phyloP scores from a whole-genome alignment of 2,797 vertebrate genomes.

The Enteromius treurensis region DNA sequence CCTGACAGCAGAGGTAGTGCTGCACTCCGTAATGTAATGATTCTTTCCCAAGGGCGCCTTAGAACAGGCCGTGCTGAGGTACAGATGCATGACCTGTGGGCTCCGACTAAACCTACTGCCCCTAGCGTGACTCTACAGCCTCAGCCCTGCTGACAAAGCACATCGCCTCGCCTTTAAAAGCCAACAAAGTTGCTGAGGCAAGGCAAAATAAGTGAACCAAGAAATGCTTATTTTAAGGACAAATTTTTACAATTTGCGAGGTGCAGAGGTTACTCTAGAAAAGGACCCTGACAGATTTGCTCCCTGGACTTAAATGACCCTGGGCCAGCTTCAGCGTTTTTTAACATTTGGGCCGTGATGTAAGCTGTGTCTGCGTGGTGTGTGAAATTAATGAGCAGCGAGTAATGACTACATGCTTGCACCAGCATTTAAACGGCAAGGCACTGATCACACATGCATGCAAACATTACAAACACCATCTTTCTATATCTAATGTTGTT shows the following conservation, averaged over 20 bases:
- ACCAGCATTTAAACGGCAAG: not conserved
- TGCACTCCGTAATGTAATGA: slow-evolving; percentile 55
- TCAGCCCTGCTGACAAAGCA: slow-evolving; percentile 55
- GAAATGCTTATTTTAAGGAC: slow-evolving; percentile 55
- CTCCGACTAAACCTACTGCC: slow-evolving; percentile 22
- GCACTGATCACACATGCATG: not conserved
- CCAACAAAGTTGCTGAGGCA: slow-evolving; percentile 55
- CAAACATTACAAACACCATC: not conserved
- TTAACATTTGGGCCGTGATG: not conserved
- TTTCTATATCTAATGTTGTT: not conserved
- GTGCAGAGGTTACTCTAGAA: slow-evolving; percentile 36
- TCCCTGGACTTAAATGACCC: not conserved
- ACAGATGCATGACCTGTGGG: slow-evolving; percentile 51
- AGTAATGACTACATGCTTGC: slow-evolving; percentile 20
- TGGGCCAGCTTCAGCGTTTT: not conserved
- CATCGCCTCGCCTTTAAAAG: slow-evolving; percentile 26
- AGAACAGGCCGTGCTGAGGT: slow-evolving; percentile 27
- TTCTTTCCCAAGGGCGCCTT: slow-evolving; percentile 56
- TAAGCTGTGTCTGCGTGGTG: not conserved
- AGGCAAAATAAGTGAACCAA: slow-evolving; percentile 50
- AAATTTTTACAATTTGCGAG: slow-evolving; percentile 36
- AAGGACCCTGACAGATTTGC: not conserved
- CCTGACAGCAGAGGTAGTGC: slow-evolving; percentile 34
- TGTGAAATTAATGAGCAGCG: not conserved
- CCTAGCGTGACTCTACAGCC: slow-evolving; percentile 38